A percentile compares a stretch with the other conserved stretches of the same genome.
Evolutionary conservation across 2,797 vertebrate species (phyloP).

Genomic region (Psittacula derbiana): DNA sequence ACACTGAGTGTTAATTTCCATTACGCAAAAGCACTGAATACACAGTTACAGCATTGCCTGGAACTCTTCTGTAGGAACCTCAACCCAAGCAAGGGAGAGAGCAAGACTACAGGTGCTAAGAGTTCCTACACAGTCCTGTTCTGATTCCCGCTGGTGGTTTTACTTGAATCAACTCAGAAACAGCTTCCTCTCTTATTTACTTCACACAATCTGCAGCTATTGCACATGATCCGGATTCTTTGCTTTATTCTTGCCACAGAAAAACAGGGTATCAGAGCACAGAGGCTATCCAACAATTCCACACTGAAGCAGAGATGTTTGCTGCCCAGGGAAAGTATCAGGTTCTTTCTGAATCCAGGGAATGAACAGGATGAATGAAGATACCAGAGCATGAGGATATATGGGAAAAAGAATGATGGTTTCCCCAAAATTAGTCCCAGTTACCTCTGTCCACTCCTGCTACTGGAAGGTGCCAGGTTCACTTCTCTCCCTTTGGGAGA

Average conservation of each 20-base stretch:
- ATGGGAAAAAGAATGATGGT: not conserved
- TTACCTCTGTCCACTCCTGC: not conserved
- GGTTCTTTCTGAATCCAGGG: not conserved
- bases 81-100: not conserved
- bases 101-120: not conserved
- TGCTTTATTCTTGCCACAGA: not conserved
- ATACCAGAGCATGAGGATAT: not conserved
- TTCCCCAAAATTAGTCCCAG: not conserved
- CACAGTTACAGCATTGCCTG: not conserved
- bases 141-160: not conserved
- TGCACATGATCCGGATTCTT: not conserved
- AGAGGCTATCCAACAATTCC: not conserved
- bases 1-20: not conserved
- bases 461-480: not conserved
- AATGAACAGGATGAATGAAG: not conserved
- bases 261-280: not conserved
- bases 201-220: not conserved
- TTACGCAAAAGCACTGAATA: not conserved
- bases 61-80: not conserved
- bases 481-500: not conserved
- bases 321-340: not conserved
- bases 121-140: not conserved
- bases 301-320: not conserved
- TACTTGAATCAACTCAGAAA: not conserved
- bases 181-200: not conserved